phyloP scores from a whole-genome alignment of 2,888 invertebrate species.

The Corbicula japonica region DNA sequence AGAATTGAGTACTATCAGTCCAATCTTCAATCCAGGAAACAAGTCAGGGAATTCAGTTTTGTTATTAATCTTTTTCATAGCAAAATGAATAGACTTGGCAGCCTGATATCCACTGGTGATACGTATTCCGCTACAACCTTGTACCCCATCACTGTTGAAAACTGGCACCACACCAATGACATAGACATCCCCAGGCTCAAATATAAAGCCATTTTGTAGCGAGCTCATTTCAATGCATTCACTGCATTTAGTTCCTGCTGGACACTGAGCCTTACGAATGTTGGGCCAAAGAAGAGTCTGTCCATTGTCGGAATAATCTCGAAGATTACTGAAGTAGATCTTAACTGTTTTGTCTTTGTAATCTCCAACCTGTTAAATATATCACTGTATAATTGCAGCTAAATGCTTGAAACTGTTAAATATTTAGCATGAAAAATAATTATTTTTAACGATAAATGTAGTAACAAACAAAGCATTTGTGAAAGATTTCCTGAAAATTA shows the following conservation, averaged over 20 bases:
- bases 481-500: too few species aligned
- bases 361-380: too few species aligned
- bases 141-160: slow-evolving; percentile 25
- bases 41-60: slow-evolving; percentile 43
- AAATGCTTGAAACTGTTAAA: too few species aligned
- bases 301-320: neutral
- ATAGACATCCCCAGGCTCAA: slow-evolving; percentile 56
- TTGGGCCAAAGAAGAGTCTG: neutral
- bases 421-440: too few species aligned
- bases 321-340: too few species aligned
- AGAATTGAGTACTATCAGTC: slow-evolving; percentile 57
- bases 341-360: too few species aligned
- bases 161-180: slow-evolving; percentile 61
- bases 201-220: slow-evolving; percentile 24
- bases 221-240: slow-evolving; percentile 11
- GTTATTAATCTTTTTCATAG: slow-evolving; percentile 46
- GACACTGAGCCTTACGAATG: slow-evolving; percentile 10
- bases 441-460: too few species aligned
- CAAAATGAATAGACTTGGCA: slow-evolving; percentile 54
- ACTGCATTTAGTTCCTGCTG: neutral
- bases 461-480: too few species aligned
- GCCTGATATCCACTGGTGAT: slow-evolving; percentile 37
- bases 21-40: slow-evolving; percentile 44
- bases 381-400: too few species aligned
- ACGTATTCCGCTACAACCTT: slow-evolving; percentile 49